Evolutionary conservation across 2,888 invertebrate genomes (phyloP).

Genomic region (Harmothoe impar): DNA sequence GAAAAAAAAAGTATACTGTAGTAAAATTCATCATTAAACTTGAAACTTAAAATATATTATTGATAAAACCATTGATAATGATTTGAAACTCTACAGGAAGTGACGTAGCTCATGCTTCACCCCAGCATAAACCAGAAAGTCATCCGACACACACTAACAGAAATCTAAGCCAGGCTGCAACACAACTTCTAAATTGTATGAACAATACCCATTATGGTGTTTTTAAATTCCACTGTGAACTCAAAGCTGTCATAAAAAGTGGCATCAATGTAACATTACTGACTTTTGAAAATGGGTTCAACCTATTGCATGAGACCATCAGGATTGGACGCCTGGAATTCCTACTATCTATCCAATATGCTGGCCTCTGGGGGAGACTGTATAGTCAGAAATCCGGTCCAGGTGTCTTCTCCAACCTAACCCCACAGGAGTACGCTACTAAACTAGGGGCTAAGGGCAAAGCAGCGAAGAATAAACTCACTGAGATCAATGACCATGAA

Average conservation of each 20-base stretch:
- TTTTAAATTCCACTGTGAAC: background rate
- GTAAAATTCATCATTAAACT: no score
- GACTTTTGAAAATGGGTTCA: background rate
- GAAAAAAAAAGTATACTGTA: no score
- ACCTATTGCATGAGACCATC: constrained; percentile 20
- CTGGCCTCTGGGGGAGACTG: background rate
- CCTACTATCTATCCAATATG: background rate
- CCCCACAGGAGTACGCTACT: background rate
- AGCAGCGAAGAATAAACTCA: no score
- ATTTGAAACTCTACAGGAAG: no score
- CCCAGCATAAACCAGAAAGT: no score
- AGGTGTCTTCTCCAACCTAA: background rate
- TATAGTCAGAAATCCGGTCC: background rate
- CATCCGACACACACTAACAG: no score
- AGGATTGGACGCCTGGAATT: background rate
- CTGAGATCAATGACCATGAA: background rate
- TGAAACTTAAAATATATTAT: no score
- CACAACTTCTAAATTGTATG: background rate
- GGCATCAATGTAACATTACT: background rate
- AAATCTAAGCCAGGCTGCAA: no score
- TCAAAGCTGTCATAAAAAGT: background rate
- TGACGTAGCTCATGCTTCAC: no score
- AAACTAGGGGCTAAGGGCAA: no score
- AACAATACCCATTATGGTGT: background rate
- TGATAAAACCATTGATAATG: no score